A percentile compares a stretch with the other conserved stretches of the same genome.
phyloP scores from a whole-genome alignment of 2,797 vertebrate genomes.

The Poeciliopsis paucimaculata region DNA sequence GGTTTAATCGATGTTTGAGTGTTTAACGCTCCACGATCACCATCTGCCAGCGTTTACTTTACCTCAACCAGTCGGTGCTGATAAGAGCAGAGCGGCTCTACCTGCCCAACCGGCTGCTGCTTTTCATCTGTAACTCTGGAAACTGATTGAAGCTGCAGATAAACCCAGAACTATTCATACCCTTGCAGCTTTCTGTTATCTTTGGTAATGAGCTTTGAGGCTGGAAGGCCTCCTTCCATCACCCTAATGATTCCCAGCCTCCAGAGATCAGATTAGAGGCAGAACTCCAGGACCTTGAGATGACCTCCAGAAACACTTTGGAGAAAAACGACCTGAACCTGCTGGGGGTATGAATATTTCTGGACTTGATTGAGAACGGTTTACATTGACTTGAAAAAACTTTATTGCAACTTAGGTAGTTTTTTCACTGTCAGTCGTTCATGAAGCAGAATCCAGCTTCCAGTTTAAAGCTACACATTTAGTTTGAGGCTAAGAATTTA shows the following conservation, averaged over 20 bases:
- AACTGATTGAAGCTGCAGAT: background rate
- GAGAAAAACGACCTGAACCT: background rate
- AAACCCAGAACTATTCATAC: background rate
- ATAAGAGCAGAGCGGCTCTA: background rate
- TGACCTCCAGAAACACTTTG: background rate
- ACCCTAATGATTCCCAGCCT: background rate
- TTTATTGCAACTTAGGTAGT: no score
- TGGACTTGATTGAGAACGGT: background rate
- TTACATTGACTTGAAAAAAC: no score
- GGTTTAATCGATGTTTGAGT: background rate
- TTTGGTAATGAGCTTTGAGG: background rate
- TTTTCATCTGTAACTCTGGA: background rate
- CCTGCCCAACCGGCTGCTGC: background rate
- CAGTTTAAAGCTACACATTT: no score
- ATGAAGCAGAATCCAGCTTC: no score
- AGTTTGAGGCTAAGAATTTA: no score
- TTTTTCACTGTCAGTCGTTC: no score
- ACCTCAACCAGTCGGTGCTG: background rate
- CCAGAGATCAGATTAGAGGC: background rate
- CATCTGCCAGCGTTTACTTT: background rate
- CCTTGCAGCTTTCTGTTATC: background rate
- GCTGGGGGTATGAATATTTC: background rate
- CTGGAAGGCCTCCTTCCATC: background rate
- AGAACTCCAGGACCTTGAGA: background rate
- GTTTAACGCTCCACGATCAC: background rate